Evolutionary conservation across 2,797 vertebrate species (phyloP).

Genomic region (Myotis vivesi): DNA sequence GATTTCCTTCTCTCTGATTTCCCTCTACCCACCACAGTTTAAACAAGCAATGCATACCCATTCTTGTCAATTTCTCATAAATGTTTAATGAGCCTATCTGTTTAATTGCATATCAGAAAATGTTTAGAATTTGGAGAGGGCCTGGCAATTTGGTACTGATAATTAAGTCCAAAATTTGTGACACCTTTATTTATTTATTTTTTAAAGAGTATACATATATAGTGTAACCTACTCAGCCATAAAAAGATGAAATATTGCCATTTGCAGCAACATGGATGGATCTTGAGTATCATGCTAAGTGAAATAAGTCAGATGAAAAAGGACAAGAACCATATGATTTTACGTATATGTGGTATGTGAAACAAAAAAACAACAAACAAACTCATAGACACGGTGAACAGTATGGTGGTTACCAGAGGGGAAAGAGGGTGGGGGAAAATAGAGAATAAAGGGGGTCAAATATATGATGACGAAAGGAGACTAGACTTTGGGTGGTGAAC

Average conservation of each 20-base stretch:
- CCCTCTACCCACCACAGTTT: neutral
- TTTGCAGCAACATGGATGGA: neutral
- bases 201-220: neutral
- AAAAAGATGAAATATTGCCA: neutral
- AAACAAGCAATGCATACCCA: neutral
- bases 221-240: neutral
- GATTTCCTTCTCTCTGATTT: conserved; percentile 31
- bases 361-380: neutral
- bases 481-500: neutral
- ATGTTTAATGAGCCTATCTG: neutral
- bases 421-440: no score
- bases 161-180: neutral
- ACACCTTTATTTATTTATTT: neutral
- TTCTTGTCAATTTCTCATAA: conserved; percentile 20
- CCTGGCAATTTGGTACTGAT: neutral
- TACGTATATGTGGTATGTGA: neutral
- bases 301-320: neutral
- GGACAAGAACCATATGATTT: neutral
- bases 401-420: neutral
- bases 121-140: conserved; percentile 11
- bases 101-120: neutral
- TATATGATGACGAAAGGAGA: neutral
- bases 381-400: neutral
- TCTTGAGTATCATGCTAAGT: neutral
- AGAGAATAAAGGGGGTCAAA: neutral